These are phyloP conservation scores for Darevskia nairensis DNA, from an alignment of 2,797 vertebrate genomes.

Conservation along the genomic window DNA sequence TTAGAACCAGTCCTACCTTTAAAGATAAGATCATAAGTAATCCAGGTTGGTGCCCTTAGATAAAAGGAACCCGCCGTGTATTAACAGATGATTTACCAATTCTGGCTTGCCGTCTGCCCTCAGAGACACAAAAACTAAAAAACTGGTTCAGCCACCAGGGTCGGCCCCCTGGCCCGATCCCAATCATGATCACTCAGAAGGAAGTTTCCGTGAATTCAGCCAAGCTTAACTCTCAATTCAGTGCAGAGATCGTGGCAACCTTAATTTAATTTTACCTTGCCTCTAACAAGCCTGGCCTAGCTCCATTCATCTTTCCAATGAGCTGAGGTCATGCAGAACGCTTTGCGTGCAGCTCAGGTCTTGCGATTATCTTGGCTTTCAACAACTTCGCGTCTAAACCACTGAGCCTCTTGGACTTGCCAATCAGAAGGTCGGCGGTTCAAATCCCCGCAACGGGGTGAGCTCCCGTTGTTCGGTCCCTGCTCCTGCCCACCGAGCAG, in stretches of 20 bases:
- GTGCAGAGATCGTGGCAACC: neutral
- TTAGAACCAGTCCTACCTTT: neutral
- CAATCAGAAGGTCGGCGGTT: neutral
- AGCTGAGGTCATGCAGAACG: neutral
- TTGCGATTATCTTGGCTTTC: neutral
- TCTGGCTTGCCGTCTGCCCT: neutral
- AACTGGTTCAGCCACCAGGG: neutral
- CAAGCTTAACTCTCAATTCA: neutral
- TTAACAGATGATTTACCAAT: neutral
- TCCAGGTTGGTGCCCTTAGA: neutral
- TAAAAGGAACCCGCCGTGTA: neutral
- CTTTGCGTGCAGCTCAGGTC: neutral
- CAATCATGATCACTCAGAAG: neutral
- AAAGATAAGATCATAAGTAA: neutral
- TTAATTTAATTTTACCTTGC: neutral
- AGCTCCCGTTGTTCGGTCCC: no score
- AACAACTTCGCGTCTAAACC: neutral
- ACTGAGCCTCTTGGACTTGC: no score
- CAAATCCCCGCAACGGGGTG: no score
- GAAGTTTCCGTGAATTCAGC: neutral
- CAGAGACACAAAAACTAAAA: neutral
- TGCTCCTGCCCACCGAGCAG: no score
- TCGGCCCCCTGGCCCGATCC: neutral
- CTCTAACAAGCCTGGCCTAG: neutral
- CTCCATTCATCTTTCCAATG: neutral